Base-by-base conservation (phyloP, 2,888 invertebrate genomes). In the Agonum fuliginosum region DNA sequence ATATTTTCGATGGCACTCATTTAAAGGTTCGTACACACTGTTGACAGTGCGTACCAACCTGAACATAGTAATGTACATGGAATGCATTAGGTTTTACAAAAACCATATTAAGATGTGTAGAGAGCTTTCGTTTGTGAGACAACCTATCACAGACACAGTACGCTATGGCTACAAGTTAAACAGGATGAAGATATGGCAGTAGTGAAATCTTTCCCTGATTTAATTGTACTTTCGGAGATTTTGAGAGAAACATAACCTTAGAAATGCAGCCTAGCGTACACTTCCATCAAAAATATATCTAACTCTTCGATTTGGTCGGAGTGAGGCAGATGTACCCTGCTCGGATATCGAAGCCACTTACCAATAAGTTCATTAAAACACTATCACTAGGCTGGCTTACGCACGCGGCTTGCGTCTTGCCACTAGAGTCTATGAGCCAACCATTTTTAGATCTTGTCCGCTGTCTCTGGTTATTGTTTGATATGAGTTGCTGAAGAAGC, bases 321-420 rank as follows among this genome's bases (percentile, higher is more conserved):
- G 93, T 92, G 88, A 94, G 90, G 88, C 95, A 95, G 85, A 94
- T 92, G 87, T 97, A 97, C 81, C 97, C 97, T 82, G 96, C 95
- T 89, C 94, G 94, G 86, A 95, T 94, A 88, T 97, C 97, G 88
- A 96, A 97, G 83, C 97, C 97, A 90, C 95, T 96, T 89, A 97
- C 94, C 89, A 97, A 91, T 82, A 97, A 92, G 89, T 97, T 97
- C 93, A 96, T 95, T 84, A 97, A 92, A 85, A 97, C 97, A 87
- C 94, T 94, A 82, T 92, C 93, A 75, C 92, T 92, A 78, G 90
- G 90, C 79, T 90, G 89, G 77, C 85, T 86, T 79, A 84, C 84
- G 79, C 86, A 86, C 4, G 86, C 84, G 10, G 86, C 86, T 80
- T 86, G 86, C 3, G 54, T 70, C 78, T 86, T 84, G 1, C 84